Base-by-base conservation (phyloP, 2,797 vertebrate genomes). In the Knipowitschia caucasica region DNA sequence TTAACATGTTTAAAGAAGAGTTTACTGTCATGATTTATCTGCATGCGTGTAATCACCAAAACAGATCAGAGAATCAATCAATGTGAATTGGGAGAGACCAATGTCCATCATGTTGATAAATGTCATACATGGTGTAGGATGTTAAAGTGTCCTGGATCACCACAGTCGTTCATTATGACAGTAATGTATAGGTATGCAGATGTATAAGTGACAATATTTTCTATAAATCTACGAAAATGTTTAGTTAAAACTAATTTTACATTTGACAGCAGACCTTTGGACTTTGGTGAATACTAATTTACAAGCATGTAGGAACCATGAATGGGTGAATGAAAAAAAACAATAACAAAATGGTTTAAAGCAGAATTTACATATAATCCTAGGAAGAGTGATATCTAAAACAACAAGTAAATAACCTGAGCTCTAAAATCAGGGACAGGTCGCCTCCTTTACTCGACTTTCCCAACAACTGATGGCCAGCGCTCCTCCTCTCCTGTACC, bases 401-500 rank as follows among this genome's bases (percentile, higher is more conserved):
- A 7, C 17, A 40, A 9, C n/a, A 25, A 23, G 26, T n/a, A 33
- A 15, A 1, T 39, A 64, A 51, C 58, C 21, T 14, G 18, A 56
- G 61, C 17, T n/a, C n/a, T n/a, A n/a, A 76, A 61, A 82, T 77
- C 71, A 4, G 4, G 7, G 7, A 9, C 57, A 58, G 67, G 72
- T 77, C 70, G 58, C 59, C 67, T 69, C 44, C 67, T 61, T 67
- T 14, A 40, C 62, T 26, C 17, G n/a, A 67, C 68, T 67, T 73
- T 63, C 64, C 64, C 62, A 64, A 60, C 55, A 60, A 71, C 64
- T 59, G 63, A 74, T 71, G 71, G 57, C 27, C 46, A 36, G 67
- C 25, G 44, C 50, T 43, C 5, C 21, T 25, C 5, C 20, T 10
- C 71, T 82, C 64, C 74, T 80, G 71, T 71, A 86, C 93, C 94